These are phyloP conservation scores for Phasianus colchicus DNA, from an alignment of 2,113 vertebrate species.

Conservation along the genomic window DNA sequence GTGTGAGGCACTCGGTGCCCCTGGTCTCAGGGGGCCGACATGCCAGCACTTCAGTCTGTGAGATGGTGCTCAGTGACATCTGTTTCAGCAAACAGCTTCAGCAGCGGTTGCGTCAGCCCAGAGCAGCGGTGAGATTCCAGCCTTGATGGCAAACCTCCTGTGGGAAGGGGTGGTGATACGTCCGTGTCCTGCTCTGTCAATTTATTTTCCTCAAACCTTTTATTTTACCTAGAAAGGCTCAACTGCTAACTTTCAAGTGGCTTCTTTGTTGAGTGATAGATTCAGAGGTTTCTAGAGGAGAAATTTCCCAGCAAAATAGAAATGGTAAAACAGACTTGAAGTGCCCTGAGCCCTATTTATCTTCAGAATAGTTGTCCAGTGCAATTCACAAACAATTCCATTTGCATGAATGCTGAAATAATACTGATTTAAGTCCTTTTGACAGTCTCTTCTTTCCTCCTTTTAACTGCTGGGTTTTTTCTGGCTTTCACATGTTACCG, in stretches of 20 bases:
- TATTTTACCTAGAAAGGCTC: background rate
- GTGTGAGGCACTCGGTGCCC: background rate
- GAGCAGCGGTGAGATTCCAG: background rate
- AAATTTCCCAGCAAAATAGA: background rate
- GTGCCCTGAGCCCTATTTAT: background rate
- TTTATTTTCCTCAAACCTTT: background rate
- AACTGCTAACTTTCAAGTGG: background rate
- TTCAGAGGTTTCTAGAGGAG: background rate
- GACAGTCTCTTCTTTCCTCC: background rate
- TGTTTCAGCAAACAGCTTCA: background rate
- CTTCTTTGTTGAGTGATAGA: background rate
- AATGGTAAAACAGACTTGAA: background rate
- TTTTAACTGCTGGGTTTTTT: background rate
- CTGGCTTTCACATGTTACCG: background rate
- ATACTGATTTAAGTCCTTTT: background rate
- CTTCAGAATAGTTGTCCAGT: background rate
- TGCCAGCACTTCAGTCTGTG: background rate
- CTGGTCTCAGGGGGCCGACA: fast-evolving
- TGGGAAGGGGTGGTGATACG: background rate
- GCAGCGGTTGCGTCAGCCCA: background rate
- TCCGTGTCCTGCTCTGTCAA: background rate
- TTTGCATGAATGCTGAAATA: background rate
- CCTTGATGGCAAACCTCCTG: background rate
- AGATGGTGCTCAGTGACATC: fast-evolving
- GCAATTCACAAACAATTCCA: background rate